Evolutionary conservation across 2,797 vertebrate species (phyloP).

Genomic region (Sebastolobus altivelis): DNA sequence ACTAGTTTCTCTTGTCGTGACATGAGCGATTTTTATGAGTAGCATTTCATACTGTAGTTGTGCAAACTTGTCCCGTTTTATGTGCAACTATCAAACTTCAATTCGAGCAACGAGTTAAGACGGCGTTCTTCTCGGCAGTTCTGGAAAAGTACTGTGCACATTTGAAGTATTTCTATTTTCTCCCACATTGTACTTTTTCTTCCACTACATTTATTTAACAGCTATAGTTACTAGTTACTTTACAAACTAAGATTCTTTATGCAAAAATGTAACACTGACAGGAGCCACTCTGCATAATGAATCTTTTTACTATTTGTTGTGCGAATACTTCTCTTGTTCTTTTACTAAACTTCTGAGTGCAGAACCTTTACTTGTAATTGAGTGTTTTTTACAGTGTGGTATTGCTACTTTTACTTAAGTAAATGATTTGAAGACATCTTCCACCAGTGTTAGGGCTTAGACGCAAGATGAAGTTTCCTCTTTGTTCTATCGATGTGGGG

Average conservation of each 20-base stretch:
- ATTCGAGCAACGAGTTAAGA: neutral
- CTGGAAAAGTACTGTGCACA: neutral
- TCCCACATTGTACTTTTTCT: neutral
- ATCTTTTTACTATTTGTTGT: neutral
- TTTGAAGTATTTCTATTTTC: neutral
- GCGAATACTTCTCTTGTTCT: neutral
- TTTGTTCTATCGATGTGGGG: slow-evolving; percentile 8
- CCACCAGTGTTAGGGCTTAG: neutral
- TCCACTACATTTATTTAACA: neutral
- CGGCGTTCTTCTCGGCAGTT: neutral
- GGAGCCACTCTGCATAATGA: neutral
- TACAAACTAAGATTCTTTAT: neutral
- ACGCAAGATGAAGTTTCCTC: neutral
- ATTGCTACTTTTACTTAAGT: neutral
- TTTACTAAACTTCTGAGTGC: neutral
- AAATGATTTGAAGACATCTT: neutral
- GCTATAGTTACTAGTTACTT: neutral
- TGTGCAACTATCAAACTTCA: neutral
- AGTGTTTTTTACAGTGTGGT: neutral
- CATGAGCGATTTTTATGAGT: neutral
- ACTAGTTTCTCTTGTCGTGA: neutral
- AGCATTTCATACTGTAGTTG: neutral
- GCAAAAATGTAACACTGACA: neutral
- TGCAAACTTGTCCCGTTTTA: slow-evolving; percentile 7
- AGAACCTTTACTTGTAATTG: neutral